Evolutionary conservation across 2,797 vertebrate species (phyloP).

Genomic region (Cichlasoma orientale): DNA sequence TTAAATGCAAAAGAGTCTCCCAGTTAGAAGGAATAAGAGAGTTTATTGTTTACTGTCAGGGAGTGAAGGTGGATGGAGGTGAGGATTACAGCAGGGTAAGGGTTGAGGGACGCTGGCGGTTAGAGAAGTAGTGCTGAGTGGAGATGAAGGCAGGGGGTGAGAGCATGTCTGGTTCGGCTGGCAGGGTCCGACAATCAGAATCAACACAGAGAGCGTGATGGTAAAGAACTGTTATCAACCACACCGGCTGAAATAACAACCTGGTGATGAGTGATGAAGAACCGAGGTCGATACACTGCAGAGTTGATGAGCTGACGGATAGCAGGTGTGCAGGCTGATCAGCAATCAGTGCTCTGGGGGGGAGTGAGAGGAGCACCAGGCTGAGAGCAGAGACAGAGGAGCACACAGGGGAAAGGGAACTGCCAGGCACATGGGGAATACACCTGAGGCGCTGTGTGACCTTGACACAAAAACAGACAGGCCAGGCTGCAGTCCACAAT

Average conservation of each 20-base stretch:
- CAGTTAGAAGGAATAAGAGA: neutral
- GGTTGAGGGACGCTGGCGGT: neutral
- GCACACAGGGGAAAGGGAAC: neutral
- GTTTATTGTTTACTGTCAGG: neutral
- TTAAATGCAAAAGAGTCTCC: neutral
- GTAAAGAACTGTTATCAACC: neutral
- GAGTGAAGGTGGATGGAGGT: neutral
- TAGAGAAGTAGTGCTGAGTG: neutral
- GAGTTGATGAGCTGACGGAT: neutral
- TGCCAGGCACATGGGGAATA: neutral
- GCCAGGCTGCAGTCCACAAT: neutral
- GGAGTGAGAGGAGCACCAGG: neutral
- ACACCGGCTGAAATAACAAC: neutral
- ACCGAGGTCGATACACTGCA: neutral
- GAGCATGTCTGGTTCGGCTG: neutral
- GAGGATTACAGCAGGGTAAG: neutral
- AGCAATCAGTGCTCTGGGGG: neutral
- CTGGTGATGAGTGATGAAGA: neutral
- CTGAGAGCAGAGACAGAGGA: neutral
- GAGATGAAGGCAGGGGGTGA: neutral
- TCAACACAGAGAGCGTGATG: neutral
- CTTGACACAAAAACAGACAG: neutral
- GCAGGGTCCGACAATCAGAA: neutral
- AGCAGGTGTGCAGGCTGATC: conserved; percentile 1
- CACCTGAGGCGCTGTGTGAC: neutral